Conservation (phyloP, 2,797 vertebrate genomes). For the Helostoma temminkii region DNA sequence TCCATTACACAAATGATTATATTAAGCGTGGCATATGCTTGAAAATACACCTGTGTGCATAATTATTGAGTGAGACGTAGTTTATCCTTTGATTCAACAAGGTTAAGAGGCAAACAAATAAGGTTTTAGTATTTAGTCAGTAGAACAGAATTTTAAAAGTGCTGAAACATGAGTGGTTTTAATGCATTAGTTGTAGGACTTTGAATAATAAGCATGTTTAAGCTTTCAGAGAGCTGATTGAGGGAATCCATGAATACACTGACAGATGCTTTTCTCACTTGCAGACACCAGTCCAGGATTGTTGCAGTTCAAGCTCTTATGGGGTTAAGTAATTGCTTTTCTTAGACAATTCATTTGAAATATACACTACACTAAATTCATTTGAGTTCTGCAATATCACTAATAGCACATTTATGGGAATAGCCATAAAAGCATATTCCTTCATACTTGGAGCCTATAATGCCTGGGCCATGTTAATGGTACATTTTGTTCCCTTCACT, state of each 20-base stretch:
- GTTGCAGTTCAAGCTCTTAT: conserved; percentile 42
- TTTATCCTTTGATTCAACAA: background rate
- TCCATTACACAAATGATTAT: background rate
- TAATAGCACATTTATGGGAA: conserved; percentile 57
- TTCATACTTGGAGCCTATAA: conserved; percentile 33
- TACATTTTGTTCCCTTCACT: conserved; percentile 38
- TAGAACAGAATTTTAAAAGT: conserved; percentile 9
- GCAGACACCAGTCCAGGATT: conserved; percentile 12
- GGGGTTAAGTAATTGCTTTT: conserved; percentile 48
- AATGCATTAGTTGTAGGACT: background rate
- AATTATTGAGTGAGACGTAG: background rate
- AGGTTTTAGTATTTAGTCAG: conserved; percentile 12
- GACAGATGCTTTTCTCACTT: conserved; percentile 39
- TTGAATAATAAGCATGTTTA: background rate
- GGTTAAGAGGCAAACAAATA: conserved; percentile 1
- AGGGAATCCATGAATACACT: conserved; percentile 8
- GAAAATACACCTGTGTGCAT: background rate
- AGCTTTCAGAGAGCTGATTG: background rate
- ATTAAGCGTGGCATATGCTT: background rate
- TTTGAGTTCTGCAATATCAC: conserved; percentile 55
- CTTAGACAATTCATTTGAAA: conserved; percentile 63
- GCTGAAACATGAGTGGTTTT: conserved; percentile 8
- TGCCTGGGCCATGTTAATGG: conserved; percentile 26
- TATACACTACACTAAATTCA: conserved; percentile 42
- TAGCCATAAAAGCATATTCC: conserved; percentile 50